These are phyloP conservation scores for Phyllostomus discolor DNA, from an alignment of 2,113 vertebrate species.

Conservation along the genomic window DNA sequence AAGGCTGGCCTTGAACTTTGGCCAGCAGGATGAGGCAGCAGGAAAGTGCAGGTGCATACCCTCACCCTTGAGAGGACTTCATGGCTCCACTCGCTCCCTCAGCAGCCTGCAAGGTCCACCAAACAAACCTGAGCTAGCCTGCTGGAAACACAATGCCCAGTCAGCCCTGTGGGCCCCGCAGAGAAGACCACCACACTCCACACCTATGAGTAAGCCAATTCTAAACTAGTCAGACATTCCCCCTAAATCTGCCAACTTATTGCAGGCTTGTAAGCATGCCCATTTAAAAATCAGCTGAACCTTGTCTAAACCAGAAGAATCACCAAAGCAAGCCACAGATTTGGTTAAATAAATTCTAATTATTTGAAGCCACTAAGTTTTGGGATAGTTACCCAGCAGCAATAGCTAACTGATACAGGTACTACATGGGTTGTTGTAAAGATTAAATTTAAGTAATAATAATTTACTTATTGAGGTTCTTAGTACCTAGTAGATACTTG, in stretches of 20 bases:
- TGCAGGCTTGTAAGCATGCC: not conserved
- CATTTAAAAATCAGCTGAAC: not conserved
- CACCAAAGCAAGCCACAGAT: not conserved
- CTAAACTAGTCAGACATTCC: not conserved
- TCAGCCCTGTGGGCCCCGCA: not conserved
- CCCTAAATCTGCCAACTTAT: not conserved
- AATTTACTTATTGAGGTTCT: not conserved
- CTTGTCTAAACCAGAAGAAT: not conserved
- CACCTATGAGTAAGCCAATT: not conserved
- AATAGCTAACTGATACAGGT: not conserved
- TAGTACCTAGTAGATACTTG: not conserved
- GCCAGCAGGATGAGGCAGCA: not conserved
- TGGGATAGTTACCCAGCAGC: not conserved
- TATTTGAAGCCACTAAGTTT: not conserved
- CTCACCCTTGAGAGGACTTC: not conserved
- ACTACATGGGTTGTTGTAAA: not conserved
- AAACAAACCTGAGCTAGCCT: not conserved
- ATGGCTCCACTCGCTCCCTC: not conserved
- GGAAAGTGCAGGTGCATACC: rapidly evolving
- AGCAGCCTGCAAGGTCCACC: rapidly evolving
- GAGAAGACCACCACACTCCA: not conserved
- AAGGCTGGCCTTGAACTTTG: not conserved
- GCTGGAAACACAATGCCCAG: not conserved
- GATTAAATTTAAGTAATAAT: not conserved
- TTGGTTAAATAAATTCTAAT: not conserved